These are phyloP conservation scores for Diaphora mendica DNA, from an alignment of 2,888 invertebrate species.

Conservation along the genomic window DNA sequence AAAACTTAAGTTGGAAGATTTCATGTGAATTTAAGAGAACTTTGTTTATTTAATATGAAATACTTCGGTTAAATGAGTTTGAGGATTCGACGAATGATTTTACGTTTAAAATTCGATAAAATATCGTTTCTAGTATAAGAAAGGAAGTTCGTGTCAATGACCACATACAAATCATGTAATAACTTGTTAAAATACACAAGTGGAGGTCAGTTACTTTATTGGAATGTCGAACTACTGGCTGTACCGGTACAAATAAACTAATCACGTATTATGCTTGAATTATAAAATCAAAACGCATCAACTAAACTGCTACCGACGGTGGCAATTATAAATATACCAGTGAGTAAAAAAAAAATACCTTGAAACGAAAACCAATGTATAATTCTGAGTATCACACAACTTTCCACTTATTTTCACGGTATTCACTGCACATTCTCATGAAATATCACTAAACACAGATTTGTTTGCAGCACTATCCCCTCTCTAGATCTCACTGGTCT, in stretches of 20 bases:
- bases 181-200: not conserved
- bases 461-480: conserved; percentile 35
- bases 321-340: not conserved
- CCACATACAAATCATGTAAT: not conserved
- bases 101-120: not conserved
- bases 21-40: not conserved
- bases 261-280: conserved; percentile 13
- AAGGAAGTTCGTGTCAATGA: not conserved
- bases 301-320: not conserved
- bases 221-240: conserved; percentile 31
- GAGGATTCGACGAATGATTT: not conserved
- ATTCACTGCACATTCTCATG: conserved; percentile 40
- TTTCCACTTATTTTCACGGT: conserved; percentile 21
- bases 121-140: not conserved
- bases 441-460: conserved; percentile 38
- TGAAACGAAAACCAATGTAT: not conserved
- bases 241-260: conserved; percentile 9
- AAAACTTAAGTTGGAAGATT: conserved; percentile 2
- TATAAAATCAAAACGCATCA: conserved; percentile 5
- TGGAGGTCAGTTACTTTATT: conserved; percentile 12
- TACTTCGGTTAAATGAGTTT: not conserved
- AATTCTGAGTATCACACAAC: conserved; percentile 8
- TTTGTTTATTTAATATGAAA: not conserved
- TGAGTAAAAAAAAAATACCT: conserved; percentile 2
- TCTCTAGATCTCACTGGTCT: conserved; percentile 51